Evolutionary conservation across 2,797 vertebrate species (phyloP).

Genomic region (Tauraco hartlaubi): DNA sequence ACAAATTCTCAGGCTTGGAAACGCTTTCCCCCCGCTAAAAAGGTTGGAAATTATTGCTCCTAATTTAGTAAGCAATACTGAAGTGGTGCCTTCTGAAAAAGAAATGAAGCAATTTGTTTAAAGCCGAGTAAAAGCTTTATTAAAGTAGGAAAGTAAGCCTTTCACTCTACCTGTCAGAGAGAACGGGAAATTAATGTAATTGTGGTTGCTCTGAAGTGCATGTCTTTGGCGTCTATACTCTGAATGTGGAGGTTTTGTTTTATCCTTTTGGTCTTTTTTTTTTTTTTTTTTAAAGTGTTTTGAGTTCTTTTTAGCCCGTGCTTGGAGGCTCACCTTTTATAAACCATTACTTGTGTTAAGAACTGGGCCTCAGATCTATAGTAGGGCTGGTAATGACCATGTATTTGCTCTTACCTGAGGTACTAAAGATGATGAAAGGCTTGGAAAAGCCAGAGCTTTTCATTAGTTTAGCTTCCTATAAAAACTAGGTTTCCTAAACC

Average conservation of each 20-base stretch:
- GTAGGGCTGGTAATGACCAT: too few species aligned
- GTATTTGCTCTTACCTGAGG: neutral
- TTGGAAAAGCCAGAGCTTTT: neutral
- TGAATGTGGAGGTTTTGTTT: neutral
- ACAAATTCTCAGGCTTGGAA: neutral
- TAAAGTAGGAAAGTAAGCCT: neutral
- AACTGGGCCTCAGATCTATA: accelerated
- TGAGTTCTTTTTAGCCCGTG: neutral
- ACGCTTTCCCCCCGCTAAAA: neutral
- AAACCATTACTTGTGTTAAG: neutral
- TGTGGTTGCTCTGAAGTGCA: neutral
- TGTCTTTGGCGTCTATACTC: neutral
- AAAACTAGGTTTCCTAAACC: neutral
- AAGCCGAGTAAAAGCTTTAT: neutral
- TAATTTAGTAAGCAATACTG: neutral
- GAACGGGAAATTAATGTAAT: neutral
- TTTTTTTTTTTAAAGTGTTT: too few species aligned
- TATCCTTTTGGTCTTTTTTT: neutral
- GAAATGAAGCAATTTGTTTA: neutral
- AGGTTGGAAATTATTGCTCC: neutral
- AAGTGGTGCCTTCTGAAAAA: neutral
- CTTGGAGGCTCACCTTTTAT: neutral
- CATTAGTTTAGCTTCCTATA: neutral
- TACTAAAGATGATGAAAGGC: neutral
- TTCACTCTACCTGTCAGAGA: neutral